These are phyloP conservation scores for Cyprinella venusta DNA, from an alignment of 2,797 vertebrate genomes.

Conservation along the genomic window DNA sequence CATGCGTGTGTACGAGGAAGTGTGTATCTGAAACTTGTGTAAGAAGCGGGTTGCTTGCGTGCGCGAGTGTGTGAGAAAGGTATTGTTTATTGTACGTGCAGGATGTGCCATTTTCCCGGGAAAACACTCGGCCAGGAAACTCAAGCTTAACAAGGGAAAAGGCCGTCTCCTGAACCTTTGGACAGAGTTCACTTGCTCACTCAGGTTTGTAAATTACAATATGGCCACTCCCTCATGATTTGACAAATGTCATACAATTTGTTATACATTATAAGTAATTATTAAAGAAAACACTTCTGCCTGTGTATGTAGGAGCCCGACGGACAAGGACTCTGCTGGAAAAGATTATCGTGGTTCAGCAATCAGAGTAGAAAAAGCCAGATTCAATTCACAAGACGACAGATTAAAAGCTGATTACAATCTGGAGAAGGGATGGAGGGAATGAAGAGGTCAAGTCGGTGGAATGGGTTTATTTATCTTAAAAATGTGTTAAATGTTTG, in stretches of 20 bases:
- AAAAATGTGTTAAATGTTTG: conserved; percentile 9
- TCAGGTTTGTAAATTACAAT: conserved; percentile 21
- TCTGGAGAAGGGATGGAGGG: conserved; percentile 32
- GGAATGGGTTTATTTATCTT: neutral
- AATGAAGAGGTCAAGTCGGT: conserved; percentile 46
- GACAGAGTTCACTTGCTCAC: conserved; percentile 47
- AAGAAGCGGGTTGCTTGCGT: conserved; percentile 60
- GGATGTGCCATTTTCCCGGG: conserved; percentile 81
- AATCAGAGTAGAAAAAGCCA: conserved; percentile 18
- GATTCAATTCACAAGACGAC: conserved; percentile 70
- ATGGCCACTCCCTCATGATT: neutral
- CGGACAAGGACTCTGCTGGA: neutral
- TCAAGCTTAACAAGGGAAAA: conserved; percentile 64
- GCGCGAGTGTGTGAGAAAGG: conserved; percentile 77
- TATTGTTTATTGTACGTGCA: conserved; percentile 80
- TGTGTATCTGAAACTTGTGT: conserved; percentile 28
- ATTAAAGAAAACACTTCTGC: conserved; percentile 1
- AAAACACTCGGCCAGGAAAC: conserved; percentile 78
- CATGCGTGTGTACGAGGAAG: conserved; percentile 11
- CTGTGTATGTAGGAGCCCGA: neutral
- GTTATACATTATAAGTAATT: neutral
- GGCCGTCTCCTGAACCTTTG: conserved; percentile 58
- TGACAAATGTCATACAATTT: neutral
- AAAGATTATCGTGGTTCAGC: conserved; percentile 48
- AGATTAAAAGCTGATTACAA: conserved; percentile 72